Conservation (phyloP, 2,797 vertebrate species). For the Semotilus atromaculatus region DNA sequence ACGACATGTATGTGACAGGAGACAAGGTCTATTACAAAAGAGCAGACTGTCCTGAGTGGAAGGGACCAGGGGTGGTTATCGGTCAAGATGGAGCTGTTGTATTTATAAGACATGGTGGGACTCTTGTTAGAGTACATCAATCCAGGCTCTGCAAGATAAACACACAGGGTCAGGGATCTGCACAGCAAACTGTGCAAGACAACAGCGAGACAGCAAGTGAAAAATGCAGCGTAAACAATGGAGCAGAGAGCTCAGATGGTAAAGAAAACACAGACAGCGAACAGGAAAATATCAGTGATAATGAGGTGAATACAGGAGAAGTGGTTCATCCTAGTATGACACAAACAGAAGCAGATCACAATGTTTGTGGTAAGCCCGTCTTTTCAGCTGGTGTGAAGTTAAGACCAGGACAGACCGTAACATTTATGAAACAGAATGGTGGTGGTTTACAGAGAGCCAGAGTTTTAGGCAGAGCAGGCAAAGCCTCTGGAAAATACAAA, state of each 20-base stretch:
- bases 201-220: not conserved
- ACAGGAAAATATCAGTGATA: too few species aligned
- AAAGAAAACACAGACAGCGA: not conserved
- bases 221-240: not conserved
- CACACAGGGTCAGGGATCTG: not conserved
- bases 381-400: not conserved
- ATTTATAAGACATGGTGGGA: too few species aligned
- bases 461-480: slow-evolving; percentile 44
- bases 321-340: not conserved
- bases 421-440: slow-evolving; percentile 15
- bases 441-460: slow-evolving; percentile 2
- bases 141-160: slow-evolving; percentile 15
- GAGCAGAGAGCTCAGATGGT: not conserved
- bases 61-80: too few species aligned
- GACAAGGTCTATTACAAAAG: too few species aligned
- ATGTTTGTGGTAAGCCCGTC: not conserved
- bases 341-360: not conserved
- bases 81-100: too few species aligned
- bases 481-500: slow-evolving; percentile 41
- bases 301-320: not conserved
- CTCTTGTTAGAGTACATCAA: too few species aligned
- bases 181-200: not conserved
- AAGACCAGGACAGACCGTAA: slow-evolving; percentile 39
- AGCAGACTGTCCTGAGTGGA: too few species aligned
- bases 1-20: too few species aligned